Percentiles rank a stretch among this genome's conserved stretches.
phyloP scores from a whole-genome alignment of 2,113 vertebrate genomes.

The Bombycilla garrulus region DNA sequence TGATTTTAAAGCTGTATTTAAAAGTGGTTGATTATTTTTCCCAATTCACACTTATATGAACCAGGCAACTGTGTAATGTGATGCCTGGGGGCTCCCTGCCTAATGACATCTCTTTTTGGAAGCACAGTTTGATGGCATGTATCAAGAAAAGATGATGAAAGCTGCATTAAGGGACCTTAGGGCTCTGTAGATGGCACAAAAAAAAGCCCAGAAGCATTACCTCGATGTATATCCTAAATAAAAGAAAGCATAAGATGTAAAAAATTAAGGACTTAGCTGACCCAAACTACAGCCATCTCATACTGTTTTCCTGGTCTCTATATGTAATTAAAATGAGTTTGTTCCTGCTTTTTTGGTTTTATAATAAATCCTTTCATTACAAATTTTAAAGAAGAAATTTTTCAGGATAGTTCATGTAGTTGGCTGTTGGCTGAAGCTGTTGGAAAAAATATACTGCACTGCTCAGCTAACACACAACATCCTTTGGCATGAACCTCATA shows the following conservation, averaged over 20 bases:
- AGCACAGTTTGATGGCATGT: background rate
- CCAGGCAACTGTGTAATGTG: constrained; percentile 5
- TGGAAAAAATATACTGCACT: background rate
- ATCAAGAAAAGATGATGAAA: background rate
- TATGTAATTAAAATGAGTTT: background rate
- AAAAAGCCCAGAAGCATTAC: background rate
- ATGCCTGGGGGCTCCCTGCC: background rate
- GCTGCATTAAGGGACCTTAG: background rate
- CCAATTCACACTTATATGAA: background rate
- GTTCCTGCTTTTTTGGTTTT: background rate
- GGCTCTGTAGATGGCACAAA: background rate
- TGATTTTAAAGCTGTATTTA: constrained; percentile 1
- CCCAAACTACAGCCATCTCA: background rate
- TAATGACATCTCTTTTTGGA: background rate
- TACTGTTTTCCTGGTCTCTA: background rate
- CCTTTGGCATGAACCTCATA: background rate
- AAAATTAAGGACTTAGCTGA: background rate
- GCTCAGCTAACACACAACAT: background rate
- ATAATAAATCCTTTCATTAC: background rate
- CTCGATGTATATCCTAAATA: background rate
- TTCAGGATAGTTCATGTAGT: background rate
- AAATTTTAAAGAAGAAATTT: background rate
- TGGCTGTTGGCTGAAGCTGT: background rate
- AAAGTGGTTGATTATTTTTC: constrained; percentile 11
- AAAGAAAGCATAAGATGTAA: background rate